phyloP scores from a whole-genome alignment of 2,797 vertebrate genomes.

The Salmo trutta region DNA sequence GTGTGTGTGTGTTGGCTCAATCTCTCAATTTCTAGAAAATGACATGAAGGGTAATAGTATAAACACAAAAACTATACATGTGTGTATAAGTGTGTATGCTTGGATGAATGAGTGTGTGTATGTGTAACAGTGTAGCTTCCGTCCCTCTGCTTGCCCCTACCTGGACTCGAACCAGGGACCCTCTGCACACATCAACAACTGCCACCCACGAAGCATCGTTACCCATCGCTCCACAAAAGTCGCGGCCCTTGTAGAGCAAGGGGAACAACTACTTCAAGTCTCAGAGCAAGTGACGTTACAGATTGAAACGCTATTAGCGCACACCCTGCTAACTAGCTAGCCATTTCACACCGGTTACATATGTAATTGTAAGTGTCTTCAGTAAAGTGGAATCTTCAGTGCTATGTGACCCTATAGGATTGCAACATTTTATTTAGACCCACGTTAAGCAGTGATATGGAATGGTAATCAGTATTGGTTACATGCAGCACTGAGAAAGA shows the following conservation, averaged over 20 bases:
- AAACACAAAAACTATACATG: constrained; percentile 19
- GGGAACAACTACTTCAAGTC: too few species aligned
- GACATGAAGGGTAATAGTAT: background rate
- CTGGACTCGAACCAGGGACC: too few species aligned
- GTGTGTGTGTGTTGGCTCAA: background rate
- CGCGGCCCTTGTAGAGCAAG: too few species aligned
- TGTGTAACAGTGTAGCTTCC: too few species aligned
- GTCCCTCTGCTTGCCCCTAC: too few species aligned
- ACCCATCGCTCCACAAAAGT: too few species aligned
- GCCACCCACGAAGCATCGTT: too few species aligned
- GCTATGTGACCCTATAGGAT: background rate
- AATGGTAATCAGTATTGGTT: background rate
- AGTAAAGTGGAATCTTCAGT: background rate
- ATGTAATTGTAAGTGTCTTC: background rate
- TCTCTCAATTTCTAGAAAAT: background rate
- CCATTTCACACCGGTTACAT: background rate
- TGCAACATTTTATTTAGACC: background rate
- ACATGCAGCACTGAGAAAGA: background rate
- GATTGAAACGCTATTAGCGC: too few species aligned
- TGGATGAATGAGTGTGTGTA: background rate
- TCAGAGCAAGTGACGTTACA: too few species aligned
- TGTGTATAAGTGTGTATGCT: background rate
- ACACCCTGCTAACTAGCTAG: too few species aligned
- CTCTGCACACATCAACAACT: too few species aligned
- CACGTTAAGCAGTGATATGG: background rate